These are phyloP conservation scores for Bujurquina vittata DNA, from an alignment of 2,113 vertebrate species.

Conservation along the genomic window DNA sequence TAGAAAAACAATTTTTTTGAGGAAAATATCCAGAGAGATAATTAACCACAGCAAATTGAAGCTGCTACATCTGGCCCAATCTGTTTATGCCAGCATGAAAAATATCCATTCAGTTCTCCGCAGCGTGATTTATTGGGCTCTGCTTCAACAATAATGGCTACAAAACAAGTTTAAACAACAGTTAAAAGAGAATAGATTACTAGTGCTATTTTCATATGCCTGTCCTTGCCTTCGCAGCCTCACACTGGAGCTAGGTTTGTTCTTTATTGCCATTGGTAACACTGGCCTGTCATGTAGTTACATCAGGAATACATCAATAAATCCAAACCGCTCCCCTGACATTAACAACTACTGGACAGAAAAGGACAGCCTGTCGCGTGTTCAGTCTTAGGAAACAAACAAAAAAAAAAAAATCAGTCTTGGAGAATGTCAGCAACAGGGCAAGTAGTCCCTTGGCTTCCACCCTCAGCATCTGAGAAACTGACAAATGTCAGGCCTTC, in stretches of 20 bases:
- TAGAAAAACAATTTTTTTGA: conserved; percentile 16
- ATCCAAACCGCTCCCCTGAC: not conserved
- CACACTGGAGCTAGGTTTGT: not conserved
- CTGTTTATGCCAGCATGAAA: conserved; percentile 36
- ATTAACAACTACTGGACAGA: conserved; percentile 34
- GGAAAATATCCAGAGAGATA: conserved; percentile 23
- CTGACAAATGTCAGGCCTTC: conserved; percentile 65
- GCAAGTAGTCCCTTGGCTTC: conserved; percentile 27
- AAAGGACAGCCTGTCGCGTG: not conserved
- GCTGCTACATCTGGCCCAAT: conserved; percentile 42
- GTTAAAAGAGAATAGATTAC: not conserved
- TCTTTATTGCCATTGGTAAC: conserved; percentile 2
- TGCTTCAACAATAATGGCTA: conserved; percentile 9
- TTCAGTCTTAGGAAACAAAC: not conserved
- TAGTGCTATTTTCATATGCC: not conserved
- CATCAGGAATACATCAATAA: conserved; percentile 16
- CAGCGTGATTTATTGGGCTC: conserved; percentile 19
- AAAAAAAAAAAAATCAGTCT: conserved; percentile 15
- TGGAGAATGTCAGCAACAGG: conserved; percentile 60
- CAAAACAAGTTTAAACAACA: conserved; percentile 16
- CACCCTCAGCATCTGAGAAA: conserved; percentile 20
- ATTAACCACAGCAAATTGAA: conserved; percentile 41
- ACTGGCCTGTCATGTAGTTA: conserved; percentile 14
- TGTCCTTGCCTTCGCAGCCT: not conserved
- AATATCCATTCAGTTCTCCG: conserved; percentile 1